Base-by-base conservation (phyloP, 2,113 vertebrate species). In the Xenus cinereus region DNA sequence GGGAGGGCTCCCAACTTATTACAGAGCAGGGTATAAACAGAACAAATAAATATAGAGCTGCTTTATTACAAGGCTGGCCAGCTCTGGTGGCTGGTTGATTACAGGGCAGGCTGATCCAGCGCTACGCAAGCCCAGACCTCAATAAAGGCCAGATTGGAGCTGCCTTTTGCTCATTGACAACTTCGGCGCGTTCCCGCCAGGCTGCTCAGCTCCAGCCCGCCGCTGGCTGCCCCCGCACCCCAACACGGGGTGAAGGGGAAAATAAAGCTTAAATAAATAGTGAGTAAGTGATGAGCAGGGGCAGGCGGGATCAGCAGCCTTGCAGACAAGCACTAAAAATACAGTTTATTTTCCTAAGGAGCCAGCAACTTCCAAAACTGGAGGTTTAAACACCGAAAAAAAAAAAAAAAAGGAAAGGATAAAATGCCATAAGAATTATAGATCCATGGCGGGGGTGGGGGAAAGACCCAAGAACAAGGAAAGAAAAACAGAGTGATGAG, bases 41-140 rank as follows among this genome's bases (percentile, higher is more conserved):
- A 98, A 98, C 96, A 98, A 98, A 98, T 98, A 98, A 98, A 98
- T 98, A 98, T 98, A 98, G 98, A 97, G 98, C 92, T 86, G 97
- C 96, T 96, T 98, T 98, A 98, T 98, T 98, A 98, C 97, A 98
- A 98, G 98, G 98, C 97, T 97, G 93, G 95, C 95, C 94, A 97
- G 94, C 93, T 95, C 96, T 97, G 95, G 97, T 98, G 98, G 98
- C 97, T 97, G 97, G 82, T 97, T 98, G 98, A 98, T 98, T 98
- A 98, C 97, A 98, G 98, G 98, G 98, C 96, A 97, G 97, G 95
- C 97, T 96, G 96, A 94, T 97, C 91, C 97, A 96, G 92, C 37
- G 28, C 96, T 93, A 89, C 22, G 35, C 97, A 90, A 96, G 89
- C 96, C 97, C 97, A 98, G 90, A 98, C 98, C 98, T 98, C 98